phyloP scores from a whole-genome alignment of 2,888 invertebrate genomes.

The Lithosia quadra region DNA sequence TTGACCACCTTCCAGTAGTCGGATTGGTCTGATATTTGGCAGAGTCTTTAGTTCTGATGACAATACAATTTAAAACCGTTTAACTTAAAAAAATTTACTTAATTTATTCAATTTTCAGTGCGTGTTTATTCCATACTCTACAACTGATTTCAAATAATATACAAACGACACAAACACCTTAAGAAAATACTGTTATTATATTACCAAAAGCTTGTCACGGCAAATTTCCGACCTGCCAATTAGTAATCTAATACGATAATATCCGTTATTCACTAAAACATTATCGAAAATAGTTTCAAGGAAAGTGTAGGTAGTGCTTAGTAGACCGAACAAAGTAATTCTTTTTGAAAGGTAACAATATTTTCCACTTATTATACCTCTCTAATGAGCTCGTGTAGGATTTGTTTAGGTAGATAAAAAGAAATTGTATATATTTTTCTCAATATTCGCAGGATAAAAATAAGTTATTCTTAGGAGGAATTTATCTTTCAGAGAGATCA shows the following conservation, averaged over 20 bases:
- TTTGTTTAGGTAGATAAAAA: background rate
- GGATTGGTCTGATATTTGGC: too few species aligned
- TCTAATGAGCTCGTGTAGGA: slow-evolving; percentile 9
- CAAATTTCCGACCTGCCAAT: background rate
- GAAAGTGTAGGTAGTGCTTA: background rate
- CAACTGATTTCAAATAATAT: too few species aligned
- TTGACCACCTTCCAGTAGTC: too few species aligned
- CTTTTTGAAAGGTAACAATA: slow-evolving; percentile 3
- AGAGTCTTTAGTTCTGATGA: too few species aligned
- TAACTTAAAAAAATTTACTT: too few species aligned
- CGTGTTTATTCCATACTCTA: too few species aligned
- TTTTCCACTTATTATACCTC: background rate
- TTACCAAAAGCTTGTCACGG: background rate
- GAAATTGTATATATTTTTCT: background rate
- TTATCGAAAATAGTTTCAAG: background rate
- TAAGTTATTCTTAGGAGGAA: background rate
- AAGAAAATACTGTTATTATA: background rate
- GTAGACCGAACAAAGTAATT: background rate
- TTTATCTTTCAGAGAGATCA: background rate
- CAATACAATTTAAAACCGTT: too few species aligned
- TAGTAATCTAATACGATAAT: slow-evolving; percentile 1
- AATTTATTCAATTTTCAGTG: too few species aligned
- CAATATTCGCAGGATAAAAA: background rate
- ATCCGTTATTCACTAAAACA: background rate
- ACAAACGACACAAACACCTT: background rate